These are phyloP conservation scores for Lagria hirta DNA, from an alignment of 2,888 invertebrate species.

Conservation along the genomic window DNA sequence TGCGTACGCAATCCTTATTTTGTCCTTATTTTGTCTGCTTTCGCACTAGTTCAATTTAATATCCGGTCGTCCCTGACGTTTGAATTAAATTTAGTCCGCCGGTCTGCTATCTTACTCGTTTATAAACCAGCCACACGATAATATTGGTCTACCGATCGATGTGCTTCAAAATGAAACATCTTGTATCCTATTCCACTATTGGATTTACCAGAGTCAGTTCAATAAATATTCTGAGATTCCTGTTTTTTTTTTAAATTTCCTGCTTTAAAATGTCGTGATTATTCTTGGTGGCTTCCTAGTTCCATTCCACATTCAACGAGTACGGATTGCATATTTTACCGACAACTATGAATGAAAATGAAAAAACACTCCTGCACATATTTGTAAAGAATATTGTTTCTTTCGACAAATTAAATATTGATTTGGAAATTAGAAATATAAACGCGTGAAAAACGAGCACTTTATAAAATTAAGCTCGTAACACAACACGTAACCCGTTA, in stretches of 20 bases:
- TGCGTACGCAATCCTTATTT: conserved; percentile 16
- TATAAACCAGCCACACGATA: conserved; percentile 28
- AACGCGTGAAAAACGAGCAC: conserved; percentile 20
- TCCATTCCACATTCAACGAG: conserved; percentile 16
- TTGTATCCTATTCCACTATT: conserved; percentile 13
- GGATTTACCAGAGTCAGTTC: too few species aligned
- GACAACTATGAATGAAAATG: conserved; percentile 9
- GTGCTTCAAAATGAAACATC: conserved; percentile 25
- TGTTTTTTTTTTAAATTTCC: conserved; percentile 5
- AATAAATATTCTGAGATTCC: too few species aligned
- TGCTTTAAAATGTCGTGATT: conserved; percentile 11
- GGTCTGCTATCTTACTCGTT: conserved; percentile 31
- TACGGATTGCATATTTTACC: conserved; percentile 9
- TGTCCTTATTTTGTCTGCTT: conserved; percentile 9
- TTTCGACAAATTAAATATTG: conserved; percentile 22
- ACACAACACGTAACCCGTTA: conserved; percentile 26
- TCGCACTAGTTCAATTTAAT: conserved; percentile 27
- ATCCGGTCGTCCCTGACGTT: conserved; percentile 37
- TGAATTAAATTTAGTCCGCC: conserved; percentile 38
- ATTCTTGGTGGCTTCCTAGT: conserved; percentile 9
- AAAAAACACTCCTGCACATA: conserved; percentile 10
- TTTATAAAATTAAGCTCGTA: conserved; percentile 26
- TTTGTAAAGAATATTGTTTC: conserved; percentile 22
- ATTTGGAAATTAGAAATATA: conserved; percentile 26
- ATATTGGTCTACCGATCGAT: conserved; percentile 27